phyloP scores from a whole-genome alignment of 2,797 vertebrate genomes.

The Pangasius macronema region DNA sequence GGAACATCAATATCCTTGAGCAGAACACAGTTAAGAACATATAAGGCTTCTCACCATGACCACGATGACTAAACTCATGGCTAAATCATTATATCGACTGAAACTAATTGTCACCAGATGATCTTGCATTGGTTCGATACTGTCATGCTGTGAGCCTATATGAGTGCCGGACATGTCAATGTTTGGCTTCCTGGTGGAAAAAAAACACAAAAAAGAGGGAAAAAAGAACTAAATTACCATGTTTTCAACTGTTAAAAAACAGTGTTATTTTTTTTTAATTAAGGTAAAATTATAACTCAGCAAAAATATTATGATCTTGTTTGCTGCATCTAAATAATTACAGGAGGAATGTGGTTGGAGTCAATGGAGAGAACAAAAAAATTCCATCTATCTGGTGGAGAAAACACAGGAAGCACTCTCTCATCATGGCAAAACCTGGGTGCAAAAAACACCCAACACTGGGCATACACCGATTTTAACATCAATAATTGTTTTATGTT shows the following conservation, averaged over 20 bases:
- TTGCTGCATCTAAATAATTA: background rate
- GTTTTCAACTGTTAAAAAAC: background rate
- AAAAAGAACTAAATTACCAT: background rate
- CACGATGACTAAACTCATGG: background rate
- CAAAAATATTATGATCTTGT: background rate
- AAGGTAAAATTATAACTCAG: background rate
- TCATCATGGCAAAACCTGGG: background rate
- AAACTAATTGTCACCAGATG: background rate
- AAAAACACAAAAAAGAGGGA: background rate
- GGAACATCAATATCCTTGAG: background rate
- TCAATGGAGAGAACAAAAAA: background rate
- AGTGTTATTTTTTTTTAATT: background rate
- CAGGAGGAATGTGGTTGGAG: background rate
- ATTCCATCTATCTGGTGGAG: background rate
- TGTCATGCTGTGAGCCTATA: background rate
- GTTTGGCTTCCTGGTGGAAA: background rate
- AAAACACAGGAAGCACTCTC: background rate
- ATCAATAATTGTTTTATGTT: background rate
- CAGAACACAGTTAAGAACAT: background rate
- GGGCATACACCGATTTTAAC: background rate
- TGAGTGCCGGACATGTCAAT: background rate
- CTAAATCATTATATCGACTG: constrained; percentile 13
- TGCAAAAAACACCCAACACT: background rate
- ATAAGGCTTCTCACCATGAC: background rate
- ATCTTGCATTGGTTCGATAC: background rate